Evolutionary conservation across 1,140 invertebrate genomes (phyloP).

Genomic region (Pristionchus pacificus): DNA sequence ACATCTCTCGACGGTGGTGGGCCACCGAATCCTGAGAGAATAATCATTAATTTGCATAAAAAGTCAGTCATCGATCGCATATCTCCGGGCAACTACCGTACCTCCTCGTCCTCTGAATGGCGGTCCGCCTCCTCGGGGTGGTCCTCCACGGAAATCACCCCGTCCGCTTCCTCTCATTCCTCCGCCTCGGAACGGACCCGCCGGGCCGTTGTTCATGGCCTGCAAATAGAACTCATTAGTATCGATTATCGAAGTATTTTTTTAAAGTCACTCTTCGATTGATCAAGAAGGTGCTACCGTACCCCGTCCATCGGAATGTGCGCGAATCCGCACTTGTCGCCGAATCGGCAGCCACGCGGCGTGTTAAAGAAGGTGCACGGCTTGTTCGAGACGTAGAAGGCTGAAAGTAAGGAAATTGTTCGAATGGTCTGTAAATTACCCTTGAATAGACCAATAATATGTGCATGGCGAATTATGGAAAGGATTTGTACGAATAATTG

Average conservation of each 20-base stretch:
- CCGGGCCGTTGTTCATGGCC: neutral
- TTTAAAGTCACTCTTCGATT: neutral
- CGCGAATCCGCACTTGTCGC: neutral
- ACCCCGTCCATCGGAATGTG: neutral
- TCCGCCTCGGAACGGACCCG: neutral
- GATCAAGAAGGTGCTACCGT: neutral
- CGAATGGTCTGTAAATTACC: too few relatives aligned
- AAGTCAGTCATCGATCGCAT: neutral
- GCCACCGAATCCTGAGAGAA: neutral
- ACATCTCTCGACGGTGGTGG: neutral
- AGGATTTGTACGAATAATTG: too few relatives aligned
- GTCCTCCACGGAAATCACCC: neutral
- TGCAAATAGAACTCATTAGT: too few relatives aligned
- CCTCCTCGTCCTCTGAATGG: neutral
- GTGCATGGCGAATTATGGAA: too few relatives aligned
- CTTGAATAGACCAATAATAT: too few relatives aligned
- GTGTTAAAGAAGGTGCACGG: neutral
- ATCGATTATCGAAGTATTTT: too few relatives aligned
- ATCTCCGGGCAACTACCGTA: too few relatives aligned
- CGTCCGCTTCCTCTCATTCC: neutral
- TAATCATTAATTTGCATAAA: neutral
- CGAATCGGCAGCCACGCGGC: neutral
- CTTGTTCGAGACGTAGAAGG: too few relatives aligned
- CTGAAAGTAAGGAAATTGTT: too few relatives aligned
- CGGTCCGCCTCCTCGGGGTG: neutral